Base-by-base conservation (phyloP, 2,888 invertebrate species). In the Eupithecia tripunctaria region DNA sequence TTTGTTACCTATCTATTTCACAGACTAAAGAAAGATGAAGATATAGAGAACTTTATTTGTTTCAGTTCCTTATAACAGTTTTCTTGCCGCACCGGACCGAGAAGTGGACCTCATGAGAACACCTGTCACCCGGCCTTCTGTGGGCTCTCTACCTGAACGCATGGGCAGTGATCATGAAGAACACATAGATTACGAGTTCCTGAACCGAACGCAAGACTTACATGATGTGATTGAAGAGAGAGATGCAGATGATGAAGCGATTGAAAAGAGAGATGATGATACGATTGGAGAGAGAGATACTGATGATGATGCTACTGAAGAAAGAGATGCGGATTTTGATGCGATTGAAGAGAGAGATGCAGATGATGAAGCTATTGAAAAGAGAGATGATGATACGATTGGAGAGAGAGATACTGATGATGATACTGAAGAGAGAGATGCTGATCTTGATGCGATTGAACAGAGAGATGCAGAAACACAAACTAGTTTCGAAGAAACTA, bases 321-420 rank as follows among this genome's bases (percentile, higher is more conserved):
- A 21, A 0, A 25, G 12, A 12, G 56, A 56, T 56, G 12, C 1
- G 25, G 56, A 12, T n/a, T n/a, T n/a, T n/a, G n/a, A n/a, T n/a
- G n/a, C n/a, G n/a, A n/a, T n/a, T n/a, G n/a, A n/a, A n/a, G n/a
- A n/a, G n/a, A 5, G 3, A 41, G 1, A 21, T 21, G 2, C 0
- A 0, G 47, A 51, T 10, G 47, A 51, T 51, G 47, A 47, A n/a
- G n/a, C n/a, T n/a, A n/a, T n/a, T n/a, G n/a, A n/a, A n/a, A n/a
- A n/a, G n/a, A n/a, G n/a, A n/a, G n/a, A n/a, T n/a, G n/a, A n/a
- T n/a, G n/a, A n/a, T n/a, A n/a, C n/a, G n/a, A n/a, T n/a, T n/a
- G n/a, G n/a, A n/a, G n/a, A n/a, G n/a, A 5, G 3, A 41, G 1
- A 21, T 21, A 1, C 0, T 0, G 47, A n/a, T n/a, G n/a, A n/a